Percentiles rank a stretch among this genome's conserved stretches.
phyloP scores from a whole-genome alignment of 2,113 vertebrate genomes.

The Gallinago paraguaiae region DNA sequence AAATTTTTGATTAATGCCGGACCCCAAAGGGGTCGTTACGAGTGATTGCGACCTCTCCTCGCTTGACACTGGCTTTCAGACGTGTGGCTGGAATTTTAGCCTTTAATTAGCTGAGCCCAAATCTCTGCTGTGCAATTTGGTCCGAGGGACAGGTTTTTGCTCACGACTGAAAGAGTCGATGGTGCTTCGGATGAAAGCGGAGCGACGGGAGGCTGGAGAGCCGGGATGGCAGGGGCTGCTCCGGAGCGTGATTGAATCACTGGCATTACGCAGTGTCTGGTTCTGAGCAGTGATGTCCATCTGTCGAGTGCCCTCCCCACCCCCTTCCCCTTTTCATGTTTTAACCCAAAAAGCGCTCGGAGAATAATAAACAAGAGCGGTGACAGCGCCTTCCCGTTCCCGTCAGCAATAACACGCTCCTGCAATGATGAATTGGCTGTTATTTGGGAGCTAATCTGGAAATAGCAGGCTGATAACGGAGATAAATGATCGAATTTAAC shows the following conservation, averaged over 20 bases:
- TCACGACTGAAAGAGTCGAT: fast-evolving
- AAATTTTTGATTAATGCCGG: background rate
- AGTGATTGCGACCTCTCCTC: background rate
- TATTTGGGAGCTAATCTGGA: background rate
- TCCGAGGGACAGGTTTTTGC: background rate
- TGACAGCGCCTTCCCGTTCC: fast-evolving
- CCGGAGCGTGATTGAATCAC: background rate
- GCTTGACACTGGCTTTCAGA: background rate
- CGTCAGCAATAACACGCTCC: background rate
- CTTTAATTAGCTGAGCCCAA: background rate
- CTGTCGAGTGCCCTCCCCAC: background rate
- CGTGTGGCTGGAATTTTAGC: background rate
- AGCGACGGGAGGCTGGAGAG: background rate
- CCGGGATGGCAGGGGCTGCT: background rate
- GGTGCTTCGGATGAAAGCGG: background rate
- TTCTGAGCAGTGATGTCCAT: background rate
- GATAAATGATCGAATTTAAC: background rate
- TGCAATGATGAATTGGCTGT: background rate
- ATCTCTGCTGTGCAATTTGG: background rate
- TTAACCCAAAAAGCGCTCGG: background rate
- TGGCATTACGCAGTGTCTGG: background rate
- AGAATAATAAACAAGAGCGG: background rate
- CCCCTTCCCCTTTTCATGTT: background rate
- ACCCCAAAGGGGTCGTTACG: fast-evolving
- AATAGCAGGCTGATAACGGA: background rate